Base-by-base conservation (phyloP, 2,888 invertebrate genomes). In the Esperia sulphurella region DNA sequence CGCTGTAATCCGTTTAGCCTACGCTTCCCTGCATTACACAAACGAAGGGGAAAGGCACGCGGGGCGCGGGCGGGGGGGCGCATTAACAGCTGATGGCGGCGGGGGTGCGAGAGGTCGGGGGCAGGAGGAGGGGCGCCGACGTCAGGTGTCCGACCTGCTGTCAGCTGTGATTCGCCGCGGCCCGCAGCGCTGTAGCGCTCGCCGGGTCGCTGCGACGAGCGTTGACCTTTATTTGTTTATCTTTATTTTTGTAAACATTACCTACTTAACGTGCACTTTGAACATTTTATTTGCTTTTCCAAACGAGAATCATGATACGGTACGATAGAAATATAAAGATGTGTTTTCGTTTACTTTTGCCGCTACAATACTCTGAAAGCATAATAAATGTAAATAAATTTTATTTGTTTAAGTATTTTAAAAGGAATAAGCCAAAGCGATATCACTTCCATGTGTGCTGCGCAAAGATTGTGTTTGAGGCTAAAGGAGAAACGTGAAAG, bases 11-110 rank as follows among this genome's bases (percentile, higher is more conserved):
- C 76, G 68, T 65, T 73, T 63, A 57, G 60, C 75, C 80, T 85
- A 69, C 63, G 70, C 73, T 79, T 85, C 86, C 88, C 74, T 84
- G 61, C 80, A 85, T 89, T 87, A 87, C 86, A 83, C 89, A 84
- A 89, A 89, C 88, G 90, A 89, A 90, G 90, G 89, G 88, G 89
- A 89, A 90, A 89, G 89, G 84, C 73, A 69, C 68, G 69, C 63
- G 71, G 71, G 66, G 66, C 63, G 75, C 71, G 69, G 71, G 75
- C 79, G 75, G 64, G 39, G 69, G 69, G 64, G 74, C 58, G 63
- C 82, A 86, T 88, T 88, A 88, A 88, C 88, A 88, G 88, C 88
- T 88, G 88, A 89, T 84, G 85, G 79, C 79, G 57, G 76, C 68
- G 76, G 72, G 21, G 21, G 21, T 5, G 21, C 49, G 64, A 61